phyloP scores from a whole-genome alignment of 2,888 invertebrate species.

The Rhagonycha lutea region DNA sequence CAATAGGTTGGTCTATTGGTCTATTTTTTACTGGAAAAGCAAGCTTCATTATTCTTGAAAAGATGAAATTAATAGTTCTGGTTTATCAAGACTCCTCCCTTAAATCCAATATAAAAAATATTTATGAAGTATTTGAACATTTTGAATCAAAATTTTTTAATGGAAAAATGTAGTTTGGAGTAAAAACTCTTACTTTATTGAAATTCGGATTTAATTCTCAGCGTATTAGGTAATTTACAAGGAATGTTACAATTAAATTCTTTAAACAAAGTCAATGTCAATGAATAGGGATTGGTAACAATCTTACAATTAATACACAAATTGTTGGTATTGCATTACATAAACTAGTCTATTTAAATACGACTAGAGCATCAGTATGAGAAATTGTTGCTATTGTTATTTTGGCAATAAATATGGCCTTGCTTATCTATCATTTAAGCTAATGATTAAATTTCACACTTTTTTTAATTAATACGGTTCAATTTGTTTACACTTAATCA shows the following conservation, averaged over 20 bases:
- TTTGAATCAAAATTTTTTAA: too few relatives aligned
- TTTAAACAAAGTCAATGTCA: conserved; percentile 9
- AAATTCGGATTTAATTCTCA: not conserved
- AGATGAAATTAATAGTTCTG: too few relatives aligned
- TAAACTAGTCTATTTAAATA: conserved; percentile 8
- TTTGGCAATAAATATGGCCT: conserved; percentile 15
- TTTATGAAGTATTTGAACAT: too few relatives aligned
- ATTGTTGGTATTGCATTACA: conserved; percentile 10
- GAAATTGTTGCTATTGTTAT: not conserved
- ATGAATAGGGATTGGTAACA: conserved; percentile 9
- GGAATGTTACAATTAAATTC: conserved; percentile 1
- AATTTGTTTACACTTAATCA: not conserved
- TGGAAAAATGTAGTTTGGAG: too few relatives aligned
- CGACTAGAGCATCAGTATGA: not conserved
- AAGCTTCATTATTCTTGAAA: too few relatives aligned
- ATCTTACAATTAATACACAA: conserved; percentile 12
- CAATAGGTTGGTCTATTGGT: too few relatives aligned
- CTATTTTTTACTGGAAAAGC: too few relatives aligned
- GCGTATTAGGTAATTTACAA: not conserved
- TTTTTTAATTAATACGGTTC: not conserved
- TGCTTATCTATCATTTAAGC: conserved; percentile 2
- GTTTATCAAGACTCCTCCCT: too few relatives aligned
- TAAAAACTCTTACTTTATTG: not conserved
- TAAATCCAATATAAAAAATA: too few relatives aligned
- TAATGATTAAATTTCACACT: not conserved